Conservation (phyloP, 2,888 invertebrate species). For the Cybosia mesomella region DNA sequence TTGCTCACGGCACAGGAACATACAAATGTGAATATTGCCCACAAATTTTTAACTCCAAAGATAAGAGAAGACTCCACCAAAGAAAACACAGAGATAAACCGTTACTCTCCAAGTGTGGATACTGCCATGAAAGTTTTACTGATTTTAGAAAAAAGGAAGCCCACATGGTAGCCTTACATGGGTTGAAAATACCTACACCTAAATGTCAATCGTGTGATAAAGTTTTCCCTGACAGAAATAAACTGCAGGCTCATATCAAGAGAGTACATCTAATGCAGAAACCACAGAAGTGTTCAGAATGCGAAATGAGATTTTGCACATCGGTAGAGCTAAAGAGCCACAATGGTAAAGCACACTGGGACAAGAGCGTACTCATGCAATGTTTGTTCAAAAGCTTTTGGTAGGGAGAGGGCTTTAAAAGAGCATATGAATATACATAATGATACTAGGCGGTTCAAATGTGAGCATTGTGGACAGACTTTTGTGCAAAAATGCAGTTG, state of each 20-base stretch:
- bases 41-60: constrained; percentile 57
- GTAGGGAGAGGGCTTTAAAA: constrained; percentile 52
- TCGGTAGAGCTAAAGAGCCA: constrained; percentile 68
- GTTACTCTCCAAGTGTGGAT: constrained; percentile 60
- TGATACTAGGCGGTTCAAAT: constrained; percentile 55
- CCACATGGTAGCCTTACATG: constrained; percentile 68
- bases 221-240: constrained; percentile 75
- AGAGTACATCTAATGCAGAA: constrained; percentile 59
- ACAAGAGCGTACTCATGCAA: constrained; percentile 65
- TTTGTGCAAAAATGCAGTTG: constrained; percentile 66
- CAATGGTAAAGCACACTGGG: constrained; percentile 71
- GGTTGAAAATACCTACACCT: constrained; percentile 52
- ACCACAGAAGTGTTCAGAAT: constrained; percentile 40
- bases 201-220: constrained; percentile 80
- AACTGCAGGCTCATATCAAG: constrained; percentile 77
- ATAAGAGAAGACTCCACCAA: constrained; percentile 57
- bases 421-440: constrained; percentile 63
- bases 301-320: constrained; percentile 35
- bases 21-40: constrained; percentile 55
- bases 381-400: constrained; percentile 66
- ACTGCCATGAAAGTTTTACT: constrained; percentile 65
- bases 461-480: constrained; percentile 53
- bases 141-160: constrained; percentile 73
- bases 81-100: constrained; percentile 50
- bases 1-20: constrained; percentile 63